Evolutionary conservation across 1,140 invertebrate genomes (phyloP).

Genomic region (Saccostrea glomerata): DNA sequence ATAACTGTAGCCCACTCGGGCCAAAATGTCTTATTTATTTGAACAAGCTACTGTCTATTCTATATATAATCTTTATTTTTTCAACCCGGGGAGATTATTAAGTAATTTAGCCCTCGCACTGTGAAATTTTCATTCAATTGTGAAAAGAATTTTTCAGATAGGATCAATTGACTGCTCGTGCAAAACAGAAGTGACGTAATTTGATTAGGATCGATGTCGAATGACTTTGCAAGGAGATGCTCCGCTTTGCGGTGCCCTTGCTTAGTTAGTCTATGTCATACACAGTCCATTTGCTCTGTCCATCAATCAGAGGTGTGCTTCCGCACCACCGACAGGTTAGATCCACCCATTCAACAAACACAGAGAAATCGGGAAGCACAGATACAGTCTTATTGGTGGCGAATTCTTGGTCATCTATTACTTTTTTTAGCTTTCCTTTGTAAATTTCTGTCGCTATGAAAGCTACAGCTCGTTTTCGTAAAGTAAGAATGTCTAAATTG

Average conservation of each 20-base stretch:
- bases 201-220: too few relatives aligned
- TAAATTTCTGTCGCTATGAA: conserved; percentile 31
- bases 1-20: too few relatives aligned
- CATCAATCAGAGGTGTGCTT: background rate
- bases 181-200: too few relatives aligned
- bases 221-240: too few relatives aligned
- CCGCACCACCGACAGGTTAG: conserved; percentile 22
- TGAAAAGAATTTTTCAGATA: background rate
- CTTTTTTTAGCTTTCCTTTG: conserved; percentile 15
- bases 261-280: background rate
- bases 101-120: too few relatives aligned
- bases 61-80: too few relatives aligned
- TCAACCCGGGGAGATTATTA: too few relatives aligned
- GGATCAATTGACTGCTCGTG: background rate
- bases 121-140: background rate
- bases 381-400: background rate
- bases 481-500: background rate
- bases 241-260: background rate
- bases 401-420: conserved; percentile 36
- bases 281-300: background rate
- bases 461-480: conserved; percentile 15
- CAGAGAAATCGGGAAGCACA: conserved; percentile 32
- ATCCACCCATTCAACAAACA: conserved; percentile 45
- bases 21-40: too few relatives aligned
- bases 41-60: too few relatives aligned